Evolutionary conservation across 2,797 vertebrate genomes (phyloP).

Genomic region (Parotocinclus haroldoi): DNA sequence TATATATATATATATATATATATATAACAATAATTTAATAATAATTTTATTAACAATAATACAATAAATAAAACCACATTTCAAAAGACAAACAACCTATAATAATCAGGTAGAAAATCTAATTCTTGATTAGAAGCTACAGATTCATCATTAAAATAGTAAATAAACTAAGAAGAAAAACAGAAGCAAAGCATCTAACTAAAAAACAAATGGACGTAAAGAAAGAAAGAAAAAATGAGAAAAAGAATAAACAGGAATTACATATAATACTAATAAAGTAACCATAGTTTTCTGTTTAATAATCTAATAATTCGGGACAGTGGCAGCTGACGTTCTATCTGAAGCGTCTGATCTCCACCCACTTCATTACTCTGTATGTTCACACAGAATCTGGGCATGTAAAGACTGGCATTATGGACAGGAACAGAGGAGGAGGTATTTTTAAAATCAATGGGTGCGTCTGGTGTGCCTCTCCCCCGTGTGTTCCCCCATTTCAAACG

Average conservation of each 20-base stretch:
- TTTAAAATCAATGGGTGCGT: constrained; percentile 75
- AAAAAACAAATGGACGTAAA: not conserved
- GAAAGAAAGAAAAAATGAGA: not conserved
- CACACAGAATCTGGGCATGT: constrained; percentile 63
- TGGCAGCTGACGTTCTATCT: not conserved
- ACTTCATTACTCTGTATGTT: constrained; percentile 74
- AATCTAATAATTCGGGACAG: not conserved
- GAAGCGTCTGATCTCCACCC: constrained; percentile 54
- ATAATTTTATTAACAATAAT: too few species aligned
- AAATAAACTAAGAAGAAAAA: constrained; percentile 38
- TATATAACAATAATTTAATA: too few species aligned
- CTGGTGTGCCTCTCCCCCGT: constrained; percentile 63
- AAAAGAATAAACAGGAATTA: too few species aligned
- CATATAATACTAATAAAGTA: not conserved
- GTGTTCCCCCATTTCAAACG: constrained; percentile 64
- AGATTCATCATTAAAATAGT: too few species aligned
- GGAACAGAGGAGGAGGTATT: constrained; percentile 69
- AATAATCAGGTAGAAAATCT: too few species aligned
- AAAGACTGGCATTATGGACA: constrained; percentile 45
- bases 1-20: too few species aligned
- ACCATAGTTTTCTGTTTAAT: too few species aligned
- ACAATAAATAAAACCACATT: too few species aligned
- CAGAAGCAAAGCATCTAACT: not conserved
- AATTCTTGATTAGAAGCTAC: too few species aligned
- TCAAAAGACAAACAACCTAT: too few species aligned